A percentile compares a stretch with the other conserved stretches of the same genome.
These are phyloP conservation scores for Diploptera punctata DNA, from an alignment of 2,888 invertebrate species.

Conservation along the genomic window DNA sequence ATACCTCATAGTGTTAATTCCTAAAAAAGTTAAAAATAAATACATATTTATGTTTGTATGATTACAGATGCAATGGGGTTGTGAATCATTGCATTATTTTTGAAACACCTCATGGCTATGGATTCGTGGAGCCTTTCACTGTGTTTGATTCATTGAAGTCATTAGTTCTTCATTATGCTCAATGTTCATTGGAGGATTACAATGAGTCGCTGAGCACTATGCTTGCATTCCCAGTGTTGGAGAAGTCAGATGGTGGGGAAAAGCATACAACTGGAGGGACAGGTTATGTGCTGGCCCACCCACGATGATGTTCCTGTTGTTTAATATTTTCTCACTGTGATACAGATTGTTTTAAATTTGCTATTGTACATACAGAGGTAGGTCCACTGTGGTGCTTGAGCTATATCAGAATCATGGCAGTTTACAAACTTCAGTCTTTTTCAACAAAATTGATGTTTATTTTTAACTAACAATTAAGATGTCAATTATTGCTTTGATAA, in stretches of 20 bases:
- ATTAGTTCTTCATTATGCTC: slow-evolving; percentile 20
- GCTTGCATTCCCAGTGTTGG: slow-evolving; percentile 16
- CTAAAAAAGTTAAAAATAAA: too few species aligned
- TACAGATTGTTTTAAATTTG: background rate
- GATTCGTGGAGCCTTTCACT: slow-evolving; percentile 9
- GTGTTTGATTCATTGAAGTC: slow-evolving; percentile 9
- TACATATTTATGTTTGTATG: background rate
- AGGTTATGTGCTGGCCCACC: slow-evolving; percentile 4
- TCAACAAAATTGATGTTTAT: background rate
- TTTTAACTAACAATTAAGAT: slow-evolving; percentile 1
- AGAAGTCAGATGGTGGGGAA: background rate
- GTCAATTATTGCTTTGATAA: slow-evolving; percentile 3
- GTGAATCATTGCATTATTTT: slow-evolving; percentile 17
- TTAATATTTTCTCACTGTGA: background rate
- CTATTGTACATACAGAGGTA: slow-evolving; percentile 8
- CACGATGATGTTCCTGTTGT: slow-evolving; percentile 9
- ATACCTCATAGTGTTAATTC: too few species aligned
- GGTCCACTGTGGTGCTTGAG: background rate
- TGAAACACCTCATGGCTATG: background rate
- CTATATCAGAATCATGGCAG: too few species aligned
- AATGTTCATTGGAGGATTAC: slow-evolving; percentile 20
- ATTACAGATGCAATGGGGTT: slow-evolving; percentile 17
- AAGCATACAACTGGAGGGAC: background rate
- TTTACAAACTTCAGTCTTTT: background rate
- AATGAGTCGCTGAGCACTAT: slow-evolving; percentile 14